Conservation (phyloP, 2,797 vertebrate species). For the Myripristis jacobus region DNA sequence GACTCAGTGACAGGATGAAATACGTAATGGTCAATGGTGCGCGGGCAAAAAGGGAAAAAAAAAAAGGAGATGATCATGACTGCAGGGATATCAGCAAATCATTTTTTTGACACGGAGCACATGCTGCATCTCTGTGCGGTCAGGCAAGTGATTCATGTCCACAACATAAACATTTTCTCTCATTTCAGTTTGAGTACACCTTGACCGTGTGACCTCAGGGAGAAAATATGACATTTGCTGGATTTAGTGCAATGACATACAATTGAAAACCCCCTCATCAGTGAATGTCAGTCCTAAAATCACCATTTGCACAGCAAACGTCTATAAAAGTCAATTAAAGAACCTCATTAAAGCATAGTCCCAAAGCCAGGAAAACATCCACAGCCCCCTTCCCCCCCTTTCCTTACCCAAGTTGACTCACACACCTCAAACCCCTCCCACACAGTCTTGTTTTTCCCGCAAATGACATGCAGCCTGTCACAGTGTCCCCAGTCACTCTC, state of each 20-base stretch:
- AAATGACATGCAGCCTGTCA: conserved; percentile 19
- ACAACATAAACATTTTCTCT: not conserved
- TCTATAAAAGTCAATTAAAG: conserved; percentile 17
- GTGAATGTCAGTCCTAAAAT: conserved; percentile 12
- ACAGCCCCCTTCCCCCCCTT: not conserved
- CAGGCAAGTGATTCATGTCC: not conserved
- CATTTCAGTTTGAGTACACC: no score
- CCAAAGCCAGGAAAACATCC: conserved; percentile 28
- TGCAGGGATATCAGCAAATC: conserved; percentile 28
- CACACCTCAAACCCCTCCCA: conserved; percentile 1
- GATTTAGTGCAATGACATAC: not conserved
- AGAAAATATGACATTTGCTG: not conserved
- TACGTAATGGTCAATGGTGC: conserved; percentile 15
- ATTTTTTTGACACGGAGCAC: conserved; percentile 30
- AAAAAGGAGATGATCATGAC: not conserved
- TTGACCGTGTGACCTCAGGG: not conserved
- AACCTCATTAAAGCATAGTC: conserved; percentile 10
- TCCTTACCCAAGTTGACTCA: conserved; percentile 3
- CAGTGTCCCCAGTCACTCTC: not conserved
- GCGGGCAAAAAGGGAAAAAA: not conserved
- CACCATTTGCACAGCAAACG: conserved; percentile 16
- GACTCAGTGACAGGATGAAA: not conserved
- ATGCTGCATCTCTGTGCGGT: not conserved
- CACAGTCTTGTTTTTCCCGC: conserved; percentile 15
- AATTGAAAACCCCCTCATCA: not conserved